A percentile compares a stretch with the other conserved stretches of the same genome.
Evolutionary conservation across 2,888 invertebrate species (phyloP).

Genomic region (Apodemia mormo): DNA sequence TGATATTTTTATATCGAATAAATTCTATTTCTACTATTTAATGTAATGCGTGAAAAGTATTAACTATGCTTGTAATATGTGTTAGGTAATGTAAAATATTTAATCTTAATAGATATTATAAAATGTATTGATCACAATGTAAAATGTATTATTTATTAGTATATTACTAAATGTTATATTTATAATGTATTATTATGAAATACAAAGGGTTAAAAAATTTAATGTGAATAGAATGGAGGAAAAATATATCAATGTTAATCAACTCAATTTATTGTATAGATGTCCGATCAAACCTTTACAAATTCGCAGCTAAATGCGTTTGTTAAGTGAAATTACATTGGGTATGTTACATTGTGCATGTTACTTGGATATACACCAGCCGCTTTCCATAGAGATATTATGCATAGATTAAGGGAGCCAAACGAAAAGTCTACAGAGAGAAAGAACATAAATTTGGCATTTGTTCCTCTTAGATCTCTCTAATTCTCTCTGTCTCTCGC

Average conservation of each 20-base stretch:
- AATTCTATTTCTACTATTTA: not conserved
- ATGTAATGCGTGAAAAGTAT: not conserved
- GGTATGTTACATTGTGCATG: too few relatives aligned
- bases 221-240: not conserved
- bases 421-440: too few relatives aligned
- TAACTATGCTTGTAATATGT: not conserved
- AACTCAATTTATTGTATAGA: not conserved
- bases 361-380: too few relatives aligned
- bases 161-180: not conserved
- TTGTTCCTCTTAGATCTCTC: too few relatives aligned
- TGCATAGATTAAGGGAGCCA: too few relatives aligned
- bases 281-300: not conserved
- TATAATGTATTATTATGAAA: too few relatives aligned
- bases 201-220: too few relatives aligned
- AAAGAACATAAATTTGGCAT: too few relatives aligned
- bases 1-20: conserved; percentile 2
- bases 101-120: not conserved
- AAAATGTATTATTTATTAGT: not conserved
- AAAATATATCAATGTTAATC: not conserved
- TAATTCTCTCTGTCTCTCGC: too few relatives aligned
- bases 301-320: too few relatives aligned
- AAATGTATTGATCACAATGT: not conserved
- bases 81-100: not conserved
- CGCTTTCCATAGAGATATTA: too few relatives aligned
- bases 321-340: too few relatives aligned